Base-by-base conservation (phyloP, 2,113 vertebrate genomes). In the Pelobates fuscus region DNA sequence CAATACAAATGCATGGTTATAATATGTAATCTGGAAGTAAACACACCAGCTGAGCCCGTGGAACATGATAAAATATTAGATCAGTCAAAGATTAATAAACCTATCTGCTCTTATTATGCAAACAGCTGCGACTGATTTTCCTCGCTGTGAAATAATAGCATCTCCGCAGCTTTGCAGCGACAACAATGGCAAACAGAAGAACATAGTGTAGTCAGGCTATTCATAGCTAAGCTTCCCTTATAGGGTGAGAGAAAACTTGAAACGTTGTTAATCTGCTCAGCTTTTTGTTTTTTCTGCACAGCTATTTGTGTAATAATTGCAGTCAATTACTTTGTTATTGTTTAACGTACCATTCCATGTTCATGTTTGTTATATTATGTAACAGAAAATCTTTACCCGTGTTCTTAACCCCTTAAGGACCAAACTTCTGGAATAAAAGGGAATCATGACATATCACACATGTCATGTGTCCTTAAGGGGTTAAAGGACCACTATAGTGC, bases 81-180 rank as follows among this genome's bases (percentile, higher is more conserved):
- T 72, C 70, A 52, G 70, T 46, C 69, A 46, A 41, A 63, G 70
- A 72, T 72, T 63, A 72, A 63, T 72, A 72, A 72, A 27, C 61
- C 25, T 54, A 52, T 15, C 70, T 12, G 10, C 27, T 54, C 59
- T 63, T 25, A 24, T 63, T 52, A 63, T 32, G 30, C 30, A 60
- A 72, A 63, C 70, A 72, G 70, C 60, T 62, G 70, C 61, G 59
- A 21, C 70, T 54, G 37, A n/a, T n/a, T 52, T 37, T 26, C 27
- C 70, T 62, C 70, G 60, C 59, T 63, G 58, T 52, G 59, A 61
- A 24, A 71, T 71, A 63, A 72, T 60, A 17, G 59, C 8, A 27
- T 21, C 70, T 63, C 59, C 59, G 18, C n/a, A 21, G 37, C 25
- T 61, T 32, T 71, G 20, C 69, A 21, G 32, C 5, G 43, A 72